phyloP scores from a whole-genome alignment of 2,797 vertebrate species.

The Thalassophryne amazonica region DNA sequence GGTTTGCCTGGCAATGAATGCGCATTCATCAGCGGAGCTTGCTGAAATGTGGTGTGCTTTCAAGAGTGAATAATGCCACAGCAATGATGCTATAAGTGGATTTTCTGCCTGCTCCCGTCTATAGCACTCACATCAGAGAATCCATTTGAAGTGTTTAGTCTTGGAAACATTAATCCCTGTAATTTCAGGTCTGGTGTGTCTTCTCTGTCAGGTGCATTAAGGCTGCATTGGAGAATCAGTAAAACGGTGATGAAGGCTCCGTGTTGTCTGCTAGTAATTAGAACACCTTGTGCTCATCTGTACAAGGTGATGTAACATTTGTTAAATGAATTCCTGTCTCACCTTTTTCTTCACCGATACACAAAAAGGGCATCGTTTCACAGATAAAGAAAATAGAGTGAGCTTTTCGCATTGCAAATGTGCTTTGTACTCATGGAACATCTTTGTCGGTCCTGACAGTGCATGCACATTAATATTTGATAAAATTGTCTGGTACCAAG shows the following conservation, averaged over 20 bases:
- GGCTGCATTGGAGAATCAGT: constrained; percentile 59
- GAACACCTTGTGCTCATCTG: constrained; percentile 76
- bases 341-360: constrained; percentile 75
- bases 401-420: no score
- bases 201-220: constrained; percentile 76
- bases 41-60: constrained; percentile 58
- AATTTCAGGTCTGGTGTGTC: constrained; percentile 73
- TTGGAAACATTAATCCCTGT: constrained; percentile 76
- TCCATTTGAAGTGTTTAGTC: constrained; percentile 72
- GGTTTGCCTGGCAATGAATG: constrained; percentile 56
- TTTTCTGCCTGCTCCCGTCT: constrained; percentile 68
- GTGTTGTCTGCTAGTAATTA: constrained; percentile 72
- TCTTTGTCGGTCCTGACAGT: no score
- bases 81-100: constrained; percentile 68
- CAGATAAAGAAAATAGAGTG: constrained; percentile 22
- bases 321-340: constrained; percentile 79
- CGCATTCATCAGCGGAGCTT: constrained; percentile 61
- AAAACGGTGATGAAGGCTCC: constrained; percentile 58
- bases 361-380: constrained; percentile 32
- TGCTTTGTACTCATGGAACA: no score
- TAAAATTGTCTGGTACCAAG: no score
- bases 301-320: constrained; percentile 71
- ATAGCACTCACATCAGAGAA: constrained; percentile 64
- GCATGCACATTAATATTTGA: no score
- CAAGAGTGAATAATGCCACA: constrained; percentile 70